Conservation (phyloP, 2,113 vertebrate species). For the Peromyscus californicus region DNA sequence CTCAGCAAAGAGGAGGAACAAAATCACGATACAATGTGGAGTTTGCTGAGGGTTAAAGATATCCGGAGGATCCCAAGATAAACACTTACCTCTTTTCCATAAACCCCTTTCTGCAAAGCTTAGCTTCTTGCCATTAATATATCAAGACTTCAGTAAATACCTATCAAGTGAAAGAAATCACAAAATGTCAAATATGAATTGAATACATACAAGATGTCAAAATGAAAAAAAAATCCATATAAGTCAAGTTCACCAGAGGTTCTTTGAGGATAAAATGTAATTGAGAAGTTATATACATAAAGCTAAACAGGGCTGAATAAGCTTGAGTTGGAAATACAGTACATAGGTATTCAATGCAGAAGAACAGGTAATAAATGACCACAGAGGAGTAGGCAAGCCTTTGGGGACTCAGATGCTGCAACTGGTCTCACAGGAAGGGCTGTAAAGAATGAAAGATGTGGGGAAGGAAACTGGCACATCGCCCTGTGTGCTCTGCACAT, state of each 20-base stretch:
- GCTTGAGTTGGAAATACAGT: too few relatives aligned
- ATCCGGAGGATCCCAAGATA: neutral
- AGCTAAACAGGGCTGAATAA: neutral
- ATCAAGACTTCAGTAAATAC: neutral
- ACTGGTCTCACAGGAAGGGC: neutral
- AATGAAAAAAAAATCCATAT: neutral
- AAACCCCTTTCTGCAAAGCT: accelerated
- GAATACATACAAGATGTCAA: neutral
- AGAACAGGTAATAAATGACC: neutral
- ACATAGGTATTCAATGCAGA: neutral
- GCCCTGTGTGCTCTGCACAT: accelerated
- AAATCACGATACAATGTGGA: too few relatives aligned
- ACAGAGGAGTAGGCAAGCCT: accelerated
- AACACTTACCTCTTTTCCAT: neutral
- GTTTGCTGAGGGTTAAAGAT: neutral
- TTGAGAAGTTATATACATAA: neutral
- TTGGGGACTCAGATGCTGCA: too few relatives aligned
- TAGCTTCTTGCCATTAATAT: neutral
- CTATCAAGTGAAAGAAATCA: neutral
- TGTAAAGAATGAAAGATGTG: accelerated
- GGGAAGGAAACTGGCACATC: too few relatives aligned
- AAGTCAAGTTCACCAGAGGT: neutral
- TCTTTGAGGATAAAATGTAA: neutral
- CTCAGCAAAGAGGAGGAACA: neutral
- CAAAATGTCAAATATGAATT: neutral